Evolutionary conservation across 2,113 vertebrate genomes (phyloP), one percentile per base, ranked within the genome.

Genomic region (Silurus meridionalis): DNA sequence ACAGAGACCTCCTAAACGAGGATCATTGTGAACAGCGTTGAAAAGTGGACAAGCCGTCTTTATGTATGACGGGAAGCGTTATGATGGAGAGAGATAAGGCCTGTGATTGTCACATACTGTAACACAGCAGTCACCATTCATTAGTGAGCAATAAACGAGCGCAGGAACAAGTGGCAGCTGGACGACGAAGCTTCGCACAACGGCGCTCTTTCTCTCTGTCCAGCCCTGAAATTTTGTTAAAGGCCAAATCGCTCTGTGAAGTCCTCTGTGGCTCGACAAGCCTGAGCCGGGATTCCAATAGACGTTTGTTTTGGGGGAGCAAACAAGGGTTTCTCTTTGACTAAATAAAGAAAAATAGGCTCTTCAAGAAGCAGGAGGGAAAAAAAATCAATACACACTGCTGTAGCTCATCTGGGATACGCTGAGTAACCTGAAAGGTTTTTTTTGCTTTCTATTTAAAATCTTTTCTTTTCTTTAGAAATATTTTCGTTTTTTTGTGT

Each of bases 1-100:
- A 94, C 88, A 93, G 93, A 19, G 63, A 55, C 7, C 8, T 37
- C 50, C 58, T 80, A 80, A 80, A 80, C 58, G 6, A 58, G 78
- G 28, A 80, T 80, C 69, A 95, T 94, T 90, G 93, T 95, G 93
- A 91, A 89, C 8, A 80, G 78, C 57, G 46, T 21, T 28, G 94
- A 94, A 94, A 94, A 94, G 94, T 93, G 96, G 95, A 97, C 96
- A 97, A 95, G 94, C 95, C 95, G 94, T 95, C 96, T 96, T 96
- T 97, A 96, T 97, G 93, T 97, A 96, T 97, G 92, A 94, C 93
- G 92, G 93, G 93, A 96, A 96, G 96, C 96, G 94, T 96, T 95
- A 96, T 95, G 94, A 93, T 93, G 94, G 93, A 94, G 83, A 93
- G 94, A 96, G 95, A 96, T 95, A 95, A 95, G 96, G 95, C 93